Evolutionary conservation across 1,140 invertebrate species (phyloP), one percentile per base, ranked within the genome.

Genomic region (Xylocopa sonorina): DNA sequence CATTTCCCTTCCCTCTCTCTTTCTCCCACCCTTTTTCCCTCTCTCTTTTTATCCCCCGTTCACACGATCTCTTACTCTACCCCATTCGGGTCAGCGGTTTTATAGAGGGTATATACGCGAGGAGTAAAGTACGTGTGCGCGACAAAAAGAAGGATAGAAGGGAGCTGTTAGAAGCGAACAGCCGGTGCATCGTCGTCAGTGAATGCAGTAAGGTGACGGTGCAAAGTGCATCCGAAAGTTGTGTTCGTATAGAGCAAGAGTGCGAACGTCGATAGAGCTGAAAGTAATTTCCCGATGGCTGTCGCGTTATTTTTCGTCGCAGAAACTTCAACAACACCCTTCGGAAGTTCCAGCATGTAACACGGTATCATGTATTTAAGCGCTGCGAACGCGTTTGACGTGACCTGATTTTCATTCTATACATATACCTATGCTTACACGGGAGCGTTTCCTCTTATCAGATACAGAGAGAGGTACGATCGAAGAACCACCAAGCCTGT

Each of bases 51-150:
- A 51, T 66, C 73, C 55, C 53, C 53, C 50, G 48, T 75, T 76
- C 67, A 62, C 66, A 43, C 48, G 43, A 27, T 78, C 72, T 55
- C 58, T 58, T 27, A 29, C 68, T 81, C 48, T 64, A 43, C 64
- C 58, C 55, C 75, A 63, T 80, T 82, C 81, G 74, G 69, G 66
- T 84, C 79, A 85, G 53, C 84, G 71, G 67, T 64, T 78, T 50
- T 64, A 57, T 71, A 67, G 71, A 50, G 71, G 34, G 53, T 78
- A 76, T 34, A 41, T 57, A 43, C 43, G 34, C 27, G n/a, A n/a
- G n/a, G n/a, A n/a, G n/a, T n/a, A 50, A 41, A 43, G 27, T 62
- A 24, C 48, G 74, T 38, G 57, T 21, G 46, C 34, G 73, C 34
- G 55, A 69, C 32, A 50, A 64, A 69, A 63, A 68, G 53, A 63